phyloP scores from a whole-genome alignment of 2,888 invertebrate species.

The Chalcis sispes region DNA sequence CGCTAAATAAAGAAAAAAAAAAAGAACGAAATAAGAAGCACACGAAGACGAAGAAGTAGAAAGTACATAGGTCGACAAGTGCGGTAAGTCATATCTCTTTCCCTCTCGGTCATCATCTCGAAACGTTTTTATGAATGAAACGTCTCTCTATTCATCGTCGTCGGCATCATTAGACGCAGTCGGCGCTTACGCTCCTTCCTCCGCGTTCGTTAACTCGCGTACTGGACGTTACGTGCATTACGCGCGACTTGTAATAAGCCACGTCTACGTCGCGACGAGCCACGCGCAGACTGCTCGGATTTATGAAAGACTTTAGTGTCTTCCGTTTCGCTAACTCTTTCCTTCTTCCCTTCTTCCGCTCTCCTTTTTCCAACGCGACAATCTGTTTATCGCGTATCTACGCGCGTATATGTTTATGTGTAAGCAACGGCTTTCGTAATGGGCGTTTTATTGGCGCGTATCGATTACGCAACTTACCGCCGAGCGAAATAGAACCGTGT shows the following conservation, averaged over 20 bases:
- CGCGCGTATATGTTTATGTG: background rate
- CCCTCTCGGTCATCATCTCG: too few relatives aligned
- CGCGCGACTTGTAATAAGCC: too few relatives aligned
- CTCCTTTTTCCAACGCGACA: background rate
- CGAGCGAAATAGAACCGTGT: background rate
- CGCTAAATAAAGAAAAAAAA: too few relatives aligned
- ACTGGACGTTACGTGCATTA: background rate
- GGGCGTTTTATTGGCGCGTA: slow-evolving; percentile 21
- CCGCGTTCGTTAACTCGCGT: background rate
- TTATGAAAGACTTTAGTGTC: slow-evolving; percentile 2
- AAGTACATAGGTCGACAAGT: too few relatives aligned
- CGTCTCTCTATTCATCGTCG: slow-evolving; percentile 37
- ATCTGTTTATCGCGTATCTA: too few relatives aligned
- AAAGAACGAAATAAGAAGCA: background rate
- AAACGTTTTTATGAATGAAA: slow-evolving; percentile 25
- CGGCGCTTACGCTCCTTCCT: background rate
- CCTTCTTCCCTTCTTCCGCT: background rate
- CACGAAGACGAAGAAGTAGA: too few relatives aligned
- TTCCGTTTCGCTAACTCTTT: background rate
- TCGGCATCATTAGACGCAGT: slow-evolving; percentile 23
- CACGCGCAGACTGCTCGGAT: background rate
- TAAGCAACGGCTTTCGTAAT: background rate
- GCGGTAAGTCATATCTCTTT: too few relatives aligned
- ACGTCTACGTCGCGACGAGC: background rate
- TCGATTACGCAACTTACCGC: slow-evolving; percentile 27